phyloP scores from a whole-genome alignment of 2,113 vertebrate genomes.

The Odontophorus gujanensis region DNA sequence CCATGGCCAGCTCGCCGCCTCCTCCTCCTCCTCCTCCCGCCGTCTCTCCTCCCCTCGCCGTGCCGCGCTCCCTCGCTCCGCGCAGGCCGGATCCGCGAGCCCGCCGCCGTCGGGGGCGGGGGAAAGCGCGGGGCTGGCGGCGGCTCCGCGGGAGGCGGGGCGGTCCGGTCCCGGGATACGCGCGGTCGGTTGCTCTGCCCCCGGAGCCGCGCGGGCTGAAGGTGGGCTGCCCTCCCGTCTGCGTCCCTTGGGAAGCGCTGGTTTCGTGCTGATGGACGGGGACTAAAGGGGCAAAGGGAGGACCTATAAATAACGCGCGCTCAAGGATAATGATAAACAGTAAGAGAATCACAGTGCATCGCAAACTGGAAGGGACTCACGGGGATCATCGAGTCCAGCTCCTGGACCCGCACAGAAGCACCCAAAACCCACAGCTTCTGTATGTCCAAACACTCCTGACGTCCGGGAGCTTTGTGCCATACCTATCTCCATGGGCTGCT shows the following conservation, averaged over 20 bases:
- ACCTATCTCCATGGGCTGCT: not conserved
- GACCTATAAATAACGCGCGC: accelerated
- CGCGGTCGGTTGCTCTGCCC: not conserved
- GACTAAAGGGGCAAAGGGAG: accelerated
- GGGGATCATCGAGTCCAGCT: not conserved
- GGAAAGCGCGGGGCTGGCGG: not conserved
- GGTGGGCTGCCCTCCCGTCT: not conserved
- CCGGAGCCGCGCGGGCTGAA: not conserved
- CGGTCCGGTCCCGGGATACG: not conserved
- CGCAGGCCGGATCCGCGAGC: not conserved
- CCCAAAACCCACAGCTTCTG: not conserved
- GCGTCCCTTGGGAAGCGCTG: not conserved
- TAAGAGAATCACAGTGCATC: not conserved
- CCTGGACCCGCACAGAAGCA: not conserved
- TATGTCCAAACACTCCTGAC: not conserved
- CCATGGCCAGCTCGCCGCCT: slow-evolving; percentile 24
- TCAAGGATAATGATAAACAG: accelerated
- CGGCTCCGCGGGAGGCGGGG: not conserved
- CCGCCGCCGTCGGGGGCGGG: not conserved
- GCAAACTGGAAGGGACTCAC: not conserved
- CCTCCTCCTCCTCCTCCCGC: not conserved
- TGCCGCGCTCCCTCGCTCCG: not conserved
- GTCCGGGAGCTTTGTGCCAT: accelerated
- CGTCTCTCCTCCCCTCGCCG: not conserved
- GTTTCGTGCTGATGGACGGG: accelerated